Evolutionary conservation across 2,797 vertebrate genomes (phyloP).

Genomic region (Oryzias dopingdopingensis): DNA sequence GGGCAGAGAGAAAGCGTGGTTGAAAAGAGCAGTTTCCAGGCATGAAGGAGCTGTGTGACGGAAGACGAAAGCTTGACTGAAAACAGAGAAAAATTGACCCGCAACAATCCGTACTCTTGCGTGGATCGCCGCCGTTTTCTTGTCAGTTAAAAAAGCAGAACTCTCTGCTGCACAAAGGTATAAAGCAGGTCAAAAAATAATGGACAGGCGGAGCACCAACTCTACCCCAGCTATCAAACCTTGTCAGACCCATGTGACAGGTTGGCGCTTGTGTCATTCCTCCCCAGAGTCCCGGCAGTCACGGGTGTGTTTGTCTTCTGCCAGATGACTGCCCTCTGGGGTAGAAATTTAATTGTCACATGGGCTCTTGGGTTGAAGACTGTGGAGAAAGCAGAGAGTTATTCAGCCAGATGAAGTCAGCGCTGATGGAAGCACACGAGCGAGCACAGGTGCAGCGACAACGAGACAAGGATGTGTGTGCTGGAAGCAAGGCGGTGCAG

Average conservation of each 20-base stretch:
- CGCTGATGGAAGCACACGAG: slow-evolving; percentile 1
- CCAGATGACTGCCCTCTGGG: slow-evolving; percentile 46
- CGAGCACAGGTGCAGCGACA: neutral
- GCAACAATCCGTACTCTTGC: slow-evolving; percentile 16
- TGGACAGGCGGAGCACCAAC: slow-evolving; percentile 22
- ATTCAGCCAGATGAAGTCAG: slow-evolving; percentile 11
- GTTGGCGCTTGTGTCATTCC: slow-evolving; percentile 35
- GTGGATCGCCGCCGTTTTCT: slow-evolving; percentile 16
- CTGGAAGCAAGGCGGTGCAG: slow-evolving; percentile 15
- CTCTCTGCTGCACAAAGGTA: slow-evolving; percentile 1
- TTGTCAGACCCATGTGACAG: slow-evolving; percentile 43
- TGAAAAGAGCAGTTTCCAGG: slow-evolving; percentile 14
- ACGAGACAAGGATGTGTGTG: neutral
- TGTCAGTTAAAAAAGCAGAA: slow-evolving; percentile 1
- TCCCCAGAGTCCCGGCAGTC: slow-evolving; percentile 23
- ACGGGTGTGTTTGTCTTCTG: slow-evolving; percentile 55
- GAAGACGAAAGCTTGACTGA: slow-evolving; percentile 2
- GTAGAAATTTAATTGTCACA: slow-evolving; percentile 43
- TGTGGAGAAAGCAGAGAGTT: slow-evolving; percentile 25
- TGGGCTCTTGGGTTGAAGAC: slow-evolving; percentile 26
- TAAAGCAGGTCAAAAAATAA: slow-evolving; percentile 9
- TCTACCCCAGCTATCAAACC: slow-evolving; percentile 25
- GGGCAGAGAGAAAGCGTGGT: neutral
- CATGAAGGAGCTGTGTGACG: neutral
- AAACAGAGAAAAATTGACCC: slow-evolving; percentile 2